Percentiles rank a stretch among this genome's conserved stretches.
Evolutionary conservation across 2,888 invertebrate species (phyloP).

Genomic region (Oasisia sp.): DNA sequence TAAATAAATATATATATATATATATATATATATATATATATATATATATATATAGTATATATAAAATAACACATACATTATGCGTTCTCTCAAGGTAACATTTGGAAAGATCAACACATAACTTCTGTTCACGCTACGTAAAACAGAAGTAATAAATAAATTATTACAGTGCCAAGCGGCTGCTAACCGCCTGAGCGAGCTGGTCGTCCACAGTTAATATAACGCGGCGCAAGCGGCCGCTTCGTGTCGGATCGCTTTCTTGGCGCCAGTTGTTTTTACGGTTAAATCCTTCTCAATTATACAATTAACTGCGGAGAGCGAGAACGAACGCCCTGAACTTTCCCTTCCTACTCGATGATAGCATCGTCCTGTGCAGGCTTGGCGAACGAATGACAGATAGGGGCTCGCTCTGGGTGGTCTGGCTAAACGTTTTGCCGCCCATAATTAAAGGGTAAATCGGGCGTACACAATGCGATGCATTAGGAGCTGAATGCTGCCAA

Average conservation of each 20-base stretch:
- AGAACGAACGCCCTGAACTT: not conserved
- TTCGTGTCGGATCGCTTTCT: not conserved
- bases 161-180: not conserved
- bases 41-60: too few relatives aligned
- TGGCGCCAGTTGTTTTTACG: not conserved
- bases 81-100: too few relatives aligned
- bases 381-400: not conserved
- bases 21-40: too few relatives aligned
- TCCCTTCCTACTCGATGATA: not conserved
- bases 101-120: too few relatives aligned
- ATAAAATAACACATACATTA: too few relatives aligned
- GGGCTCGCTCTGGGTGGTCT: not conserved
- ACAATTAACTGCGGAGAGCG: not conserved
- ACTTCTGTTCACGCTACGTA: not conserved
- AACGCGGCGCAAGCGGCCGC: not conserved
- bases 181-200: not conserved
- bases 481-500: not conserved
- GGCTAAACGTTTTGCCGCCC: not conserved
- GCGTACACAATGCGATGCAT: not conserved
- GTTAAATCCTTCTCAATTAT: conserved; percentile 9
- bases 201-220: not conserved
- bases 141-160: not conserved
- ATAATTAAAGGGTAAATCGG: conserved; percentile 5
- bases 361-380: not conserved
- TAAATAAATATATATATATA: too few relatives aligned